Evolutionary conservation across 2,797 vertebrate species (phyloP).

Genomic region (Sarcoramphus papa): DNA sequence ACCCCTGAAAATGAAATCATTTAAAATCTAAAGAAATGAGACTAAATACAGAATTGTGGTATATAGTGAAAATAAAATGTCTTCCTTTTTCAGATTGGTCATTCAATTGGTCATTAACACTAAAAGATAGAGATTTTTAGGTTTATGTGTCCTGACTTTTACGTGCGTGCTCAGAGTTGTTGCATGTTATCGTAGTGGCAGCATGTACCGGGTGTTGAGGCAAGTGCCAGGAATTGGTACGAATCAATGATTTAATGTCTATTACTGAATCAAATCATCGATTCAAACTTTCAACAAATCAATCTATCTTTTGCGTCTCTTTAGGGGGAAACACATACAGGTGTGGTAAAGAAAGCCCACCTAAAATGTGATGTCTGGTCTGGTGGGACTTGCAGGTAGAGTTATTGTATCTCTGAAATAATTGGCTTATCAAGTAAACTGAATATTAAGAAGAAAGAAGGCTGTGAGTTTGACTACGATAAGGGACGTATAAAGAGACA

Average conservation of each 20-base stretch:
- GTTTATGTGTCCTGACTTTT: neutral
- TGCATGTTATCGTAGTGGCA: neutral
- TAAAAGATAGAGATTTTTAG: neutral
- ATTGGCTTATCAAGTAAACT: neutral
- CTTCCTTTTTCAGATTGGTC: neutral
- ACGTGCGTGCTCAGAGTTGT: accelerated
- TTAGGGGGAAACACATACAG: neutral
- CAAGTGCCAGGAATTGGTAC: neutral
- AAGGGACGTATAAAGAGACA: no score
- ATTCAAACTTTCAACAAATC: neutral
- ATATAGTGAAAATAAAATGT: neutral
- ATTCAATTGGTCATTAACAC: neutral
- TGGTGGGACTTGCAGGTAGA: neutral
- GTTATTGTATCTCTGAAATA: neutral
- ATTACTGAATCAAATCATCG: neutral
- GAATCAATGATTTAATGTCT: neutral
- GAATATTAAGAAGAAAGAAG: neutral
- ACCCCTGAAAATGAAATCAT: neutral
- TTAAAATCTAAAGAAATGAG: neutral
- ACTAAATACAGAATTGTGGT: neutral
- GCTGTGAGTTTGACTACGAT: neutral
- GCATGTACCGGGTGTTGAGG: neutral
- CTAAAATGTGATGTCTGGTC: neutral
- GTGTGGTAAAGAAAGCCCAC: neutral
- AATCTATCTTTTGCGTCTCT: neutral